A percentile compares a stretch with the other conserved stretches of the same genome.
These are phyloP conservation scores for Leptoteleia sp. DNA, from an alignment of 1,140 invertebrate species.

Conservation along the genomic window DNA sequence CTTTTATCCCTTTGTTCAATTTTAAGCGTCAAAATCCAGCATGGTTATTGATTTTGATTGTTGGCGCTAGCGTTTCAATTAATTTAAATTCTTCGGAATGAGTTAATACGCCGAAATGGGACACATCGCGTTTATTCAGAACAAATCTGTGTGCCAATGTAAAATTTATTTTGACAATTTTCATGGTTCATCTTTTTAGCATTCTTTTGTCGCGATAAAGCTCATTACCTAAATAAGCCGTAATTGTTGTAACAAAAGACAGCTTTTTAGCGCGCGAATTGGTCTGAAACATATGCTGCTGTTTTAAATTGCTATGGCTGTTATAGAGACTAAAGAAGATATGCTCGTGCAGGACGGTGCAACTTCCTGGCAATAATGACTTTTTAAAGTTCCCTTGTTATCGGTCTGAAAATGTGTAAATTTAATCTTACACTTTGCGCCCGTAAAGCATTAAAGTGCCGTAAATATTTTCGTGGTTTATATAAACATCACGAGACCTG, in stretches of 20 bases:
- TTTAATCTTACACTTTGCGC: constrained; percentile 3
- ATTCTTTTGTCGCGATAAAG: neutral
- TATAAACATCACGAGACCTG: too few relatives aligned
- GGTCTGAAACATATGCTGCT: constrained; percentile 3
- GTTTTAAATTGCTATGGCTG: constrained; percentile 14
- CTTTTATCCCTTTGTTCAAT: too few relatives aligned
- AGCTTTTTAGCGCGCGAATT: constrained; percentile 3
- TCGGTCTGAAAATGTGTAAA: constrained; percentile 29
- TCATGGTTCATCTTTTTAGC: constrained; percentile 12
- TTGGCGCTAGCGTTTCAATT: constrained; percentile 15
- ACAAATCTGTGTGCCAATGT: too few relatives aligned
- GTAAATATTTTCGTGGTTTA: constrained; percentile 26
- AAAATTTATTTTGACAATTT: constrained; percentile 25
- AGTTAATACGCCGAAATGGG: neutral
- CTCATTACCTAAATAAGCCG: constrained; percentile 8
- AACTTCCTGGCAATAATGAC: constrained; percentile 3
- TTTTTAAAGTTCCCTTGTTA: constrained; percentile 33
- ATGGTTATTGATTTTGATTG: constrained; percentile 11
- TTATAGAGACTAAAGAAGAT: constrained; percentile 33
- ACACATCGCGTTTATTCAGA: too few relatives aligned
- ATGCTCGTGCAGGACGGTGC: neutral
- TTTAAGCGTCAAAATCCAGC: neutral
- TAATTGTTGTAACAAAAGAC: constrained; percentile 4
- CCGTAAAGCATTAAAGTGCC: constrained; percentile 16
- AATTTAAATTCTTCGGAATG: constrained; percentile 14